A percentile compares a stretch with the other conserved stretches of the same genome.
phyloP scores from a whole-genome alignment of 2,888 invertebrate species.

The Heliconius ethilla region DNA sequence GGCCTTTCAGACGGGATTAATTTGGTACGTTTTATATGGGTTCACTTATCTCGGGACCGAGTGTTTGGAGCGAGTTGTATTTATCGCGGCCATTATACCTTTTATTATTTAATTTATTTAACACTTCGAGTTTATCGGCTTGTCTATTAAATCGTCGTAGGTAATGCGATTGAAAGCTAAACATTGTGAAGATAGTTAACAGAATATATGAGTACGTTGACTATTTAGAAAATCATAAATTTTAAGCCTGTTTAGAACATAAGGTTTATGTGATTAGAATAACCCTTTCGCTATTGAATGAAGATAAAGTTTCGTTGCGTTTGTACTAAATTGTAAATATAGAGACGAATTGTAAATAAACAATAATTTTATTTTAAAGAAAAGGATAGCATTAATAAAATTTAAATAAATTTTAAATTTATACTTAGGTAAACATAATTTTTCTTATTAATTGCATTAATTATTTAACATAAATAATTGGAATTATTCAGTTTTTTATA shows the following conservation, averaged over 20 bases:
- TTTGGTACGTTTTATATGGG: constrained; percentile 79
- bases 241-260: constrained; percentile 20
- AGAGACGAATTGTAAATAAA: too few relatives aligned
- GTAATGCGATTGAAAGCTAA: constrained; percentile 74
- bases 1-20: constrained; percentile 79
- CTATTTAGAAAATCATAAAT: constrained; percentile 33
- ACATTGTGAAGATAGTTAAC: constrained; percentile 53
- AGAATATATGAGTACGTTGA: constrained; percentile 33
- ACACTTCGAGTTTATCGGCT: constrained; percentile 75
- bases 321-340: not conserved
- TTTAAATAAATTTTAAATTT: not conserved
- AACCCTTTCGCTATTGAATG: constrained; percentile 3
- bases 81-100: constrained; percentile 79
- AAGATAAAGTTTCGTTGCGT: not conserved
- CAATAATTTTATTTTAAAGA: not conserved
- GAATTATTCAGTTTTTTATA: not conserved
- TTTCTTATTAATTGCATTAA: too few relatives aligned
- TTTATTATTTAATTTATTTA: constrained; percentile 83
- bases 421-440: not conserved
- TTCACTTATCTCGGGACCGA: constrained; percentile 75
- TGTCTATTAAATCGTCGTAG: constrained; percentile 78
- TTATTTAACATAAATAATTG: not conserved
- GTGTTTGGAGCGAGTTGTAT: constrained; percentile 76
- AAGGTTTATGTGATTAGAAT: constrained; percentile 22
- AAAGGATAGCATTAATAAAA: too few relatives aligned